Evolutionary conservation across 2,888 invertebrate genomes (phyloP).

Genomic region (Cheilosia soror): DNA sequence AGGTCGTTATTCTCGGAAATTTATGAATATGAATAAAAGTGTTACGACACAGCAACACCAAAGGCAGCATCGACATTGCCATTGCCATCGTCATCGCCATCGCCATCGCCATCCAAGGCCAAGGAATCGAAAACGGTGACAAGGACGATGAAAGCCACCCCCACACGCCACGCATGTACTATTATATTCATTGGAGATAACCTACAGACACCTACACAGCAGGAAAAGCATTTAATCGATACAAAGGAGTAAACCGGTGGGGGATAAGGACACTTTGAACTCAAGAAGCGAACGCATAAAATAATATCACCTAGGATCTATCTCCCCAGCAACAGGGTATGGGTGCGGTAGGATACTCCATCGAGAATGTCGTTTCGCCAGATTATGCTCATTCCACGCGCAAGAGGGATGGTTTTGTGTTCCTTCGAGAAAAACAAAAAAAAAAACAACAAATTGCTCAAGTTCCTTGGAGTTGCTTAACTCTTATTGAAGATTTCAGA

Average conservation of each 20-base stretch:
- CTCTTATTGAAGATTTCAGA: conserved; percentile 45
- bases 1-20: conserved; percentile 59
- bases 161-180: background rate
- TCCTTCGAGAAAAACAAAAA: background rate
- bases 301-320: conserved; percentile 49
- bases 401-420: conserved; percentile 1
- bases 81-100: background rate
- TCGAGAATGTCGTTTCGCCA: conserved; percentile 40
- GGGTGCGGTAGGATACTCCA: background rate
- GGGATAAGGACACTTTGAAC: conserved; percentile 48
- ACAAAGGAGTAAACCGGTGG: conserved; percentile 47
- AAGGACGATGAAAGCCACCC: conserved; percentile 29
- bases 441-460: conserved; percentile 38
- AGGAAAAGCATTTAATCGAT: conserved; percentile 54
- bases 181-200: conserved; percentile 24
- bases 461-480: conserved; percentile 41
- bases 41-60: conserved; percentile 23
- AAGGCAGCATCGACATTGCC: conserved; percentile 10
- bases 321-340: conserved; percentile 24
- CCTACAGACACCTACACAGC: conserved; percentile 28
- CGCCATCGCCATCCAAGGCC: conserved; percentile 14
- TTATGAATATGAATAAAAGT: conserved; percentile 68
- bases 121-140: conserved; percentile 48
- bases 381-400: conserved; percentile 50
- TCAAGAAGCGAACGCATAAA: conserved; percentile 48